Evolutionary conservation across 2,888 invertebrate species (phyloP).

Genomic region (Callimorpha dominula): DNA sequence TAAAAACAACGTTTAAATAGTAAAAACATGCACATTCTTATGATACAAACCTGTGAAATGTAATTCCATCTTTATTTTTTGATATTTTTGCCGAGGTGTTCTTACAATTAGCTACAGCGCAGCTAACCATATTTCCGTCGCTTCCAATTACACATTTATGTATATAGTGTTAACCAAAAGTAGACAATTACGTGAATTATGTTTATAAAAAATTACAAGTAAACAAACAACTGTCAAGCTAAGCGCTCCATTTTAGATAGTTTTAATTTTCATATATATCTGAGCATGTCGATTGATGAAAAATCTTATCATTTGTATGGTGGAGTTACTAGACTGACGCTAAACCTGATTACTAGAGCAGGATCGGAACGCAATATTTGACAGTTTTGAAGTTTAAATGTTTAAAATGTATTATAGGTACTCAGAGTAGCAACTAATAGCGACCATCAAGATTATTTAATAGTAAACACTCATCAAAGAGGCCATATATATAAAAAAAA

Average conservation of each 20-base stretch:
- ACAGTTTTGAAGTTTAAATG: background rate
- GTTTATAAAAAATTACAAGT: background rate
- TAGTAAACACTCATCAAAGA: no score
- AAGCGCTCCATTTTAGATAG: no score
- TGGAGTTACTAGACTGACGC: no score
- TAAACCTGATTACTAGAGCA: no score
- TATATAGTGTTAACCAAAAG: background rate
- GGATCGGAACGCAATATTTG: background rate
- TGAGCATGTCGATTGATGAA: no score
- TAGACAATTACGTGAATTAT: background rate
- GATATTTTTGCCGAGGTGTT: slow-evolving; percentile 74
- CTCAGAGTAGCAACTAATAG: background rate
- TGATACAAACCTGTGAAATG: slow-evolving; percentile 72
- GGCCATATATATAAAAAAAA: no score
- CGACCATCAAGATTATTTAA: background rate
- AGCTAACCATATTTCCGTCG: slow-evolving; percentile 67
- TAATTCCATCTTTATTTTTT: slow-evolving; percentile 76
- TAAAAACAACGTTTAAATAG: background rate
- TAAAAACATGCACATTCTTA: background rate
- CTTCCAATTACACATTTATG: background rate
- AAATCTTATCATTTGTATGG: no score
- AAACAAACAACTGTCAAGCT: background rate
- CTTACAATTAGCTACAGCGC: slow-evolving; percentile 73
- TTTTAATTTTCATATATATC: no score
- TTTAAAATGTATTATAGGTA: background rate